Percentiles rank a stretch among this genome's conserved stretches.
phyloP scores from a whole-genome alignment of 2,888 invertebrate species.

The Zygaena filipendulae region DNA sequence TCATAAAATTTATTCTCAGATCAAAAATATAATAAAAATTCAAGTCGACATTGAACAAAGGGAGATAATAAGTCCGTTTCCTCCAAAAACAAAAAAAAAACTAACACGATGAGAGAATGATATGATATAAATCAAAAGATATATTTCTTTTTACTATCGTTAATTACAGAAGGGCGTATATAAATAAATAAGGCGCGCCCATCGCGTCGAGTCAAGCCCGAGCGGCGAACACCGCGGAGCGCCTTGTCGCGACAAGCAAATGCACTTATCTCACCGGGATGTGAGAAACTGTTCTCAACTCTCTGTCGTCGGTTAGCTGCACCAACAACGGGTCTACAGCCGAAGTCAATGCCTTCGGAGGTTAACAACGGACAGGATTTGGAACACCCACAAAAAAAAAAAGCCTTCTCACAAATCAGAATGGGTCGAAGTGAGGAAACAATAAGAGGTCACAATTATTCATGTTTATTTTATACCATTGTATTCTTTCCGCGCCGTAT shows the following conservation, averaged over 20 bases:
- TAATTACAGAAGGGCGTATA: constrained; percentile 62
- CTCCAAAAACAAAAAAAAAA: constrained; percentile 28
- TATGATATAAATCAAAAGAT: constrained; percentile 52
- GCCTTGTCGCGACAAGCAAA: constrained; percentile 66
- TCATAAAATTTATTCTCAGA: no score
- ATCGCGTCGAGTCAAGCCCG: constrained; percentile 41
- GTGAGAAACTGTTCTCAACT: constrained; percentile 58
- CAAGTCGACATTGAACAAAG: constrained; percentile 21
- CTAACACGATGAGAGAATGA: constrained; percentile 24
- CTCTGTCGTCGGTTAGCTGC: constrained; percentile 56
- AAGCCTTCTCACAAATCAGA: constrained; percentile 33
- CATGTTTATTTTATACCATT: constrained; percentile 32
- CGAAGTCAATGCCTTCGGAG: constrained; percentile 50
- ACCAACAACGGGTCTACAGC: constrained; percentile 43
- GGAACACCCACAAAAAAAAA: constrained; percentile 40
- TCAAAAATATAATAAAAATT: no score
- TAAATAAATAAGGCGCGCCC: constrained; percentile 58
- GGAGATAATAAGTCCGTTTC: constrained; percentile 26
- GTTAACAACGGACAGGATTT: constrained; percentile 46
- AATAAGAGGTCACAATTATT: constrained; percentile 38
- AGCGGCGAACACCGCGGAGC: constrained; percentile 50
- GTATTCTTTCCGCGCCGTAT: constrained; percentile 23
- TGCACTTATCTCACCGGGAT: constrained; percentile 66
- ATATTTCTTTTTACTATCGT: constrained; percentile 58
- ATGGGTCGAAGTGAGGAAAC: constrained; percentile 38